Evolutionary conservation across 2,797 vertebrate species (phyloP).

Genomic region (Galaxias olidus): DNA sequence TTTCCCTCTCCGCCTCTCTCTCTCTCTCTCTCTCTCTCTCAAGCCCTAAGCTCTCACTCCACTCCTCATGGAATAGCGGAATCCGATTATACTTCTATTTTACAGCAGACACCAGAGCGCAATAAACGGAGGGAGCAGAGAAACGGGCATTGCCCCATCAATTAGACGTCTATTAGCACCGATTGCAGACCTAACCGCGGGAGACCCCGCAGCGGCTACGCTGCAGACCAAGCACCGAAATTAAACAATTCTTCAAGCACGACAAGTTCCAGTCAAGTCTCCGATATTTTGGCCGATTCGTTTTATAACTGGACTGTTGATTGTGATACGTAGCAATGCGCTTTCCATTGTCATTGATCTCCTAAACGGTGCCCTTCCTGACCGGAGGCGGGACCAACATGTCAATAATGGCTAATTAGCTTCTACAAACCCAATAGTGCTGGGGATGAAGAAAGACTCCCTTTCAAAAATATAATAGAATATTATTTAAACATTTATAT

Average conservation of each 20-base stretch:
- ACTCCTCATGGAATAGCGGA: constrained; percentile 97
- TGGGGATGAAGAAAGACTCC: too few relatives aligned
- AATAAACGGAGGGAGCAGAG: constrained; percentile 97
- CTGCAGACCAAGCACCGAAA: constrained; percentile 75
- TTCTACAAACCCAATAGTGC: constrained; percentile 40
- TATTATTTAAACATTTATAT: too few relatives aligned
- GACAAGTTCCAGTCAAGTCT: constrained; percentile 76
- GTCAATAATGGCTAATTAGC: constrained; percentile 71
- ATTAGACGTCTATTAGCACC: constrained; percentile 99
- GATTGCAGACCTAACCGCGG: constrained; percentile 94
- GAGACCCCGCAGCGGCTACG: constrained; percentile 84
- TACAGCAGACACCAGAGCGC: constrained; percentile 97
- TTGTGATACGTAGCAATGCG: constrained; percentile 10
- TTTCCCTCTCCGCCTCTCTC: constrained; percentile 47
- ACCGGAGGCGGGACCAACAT: constrained; percentile 63
- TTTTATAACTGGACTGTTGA: background rate
- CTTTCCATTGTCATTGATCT: constrained; percentile 59
- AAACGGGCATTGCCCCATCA: constrained; percentile 98
- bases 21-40: constrained; percentile 53
- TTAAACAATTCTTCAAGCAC: constrained; percentile 89
- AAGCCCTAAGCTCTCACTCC: constrained; percentile 88
- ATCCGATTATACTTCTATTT: constrained; percentile 99
- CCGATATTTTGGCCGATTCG: constrained; percentile 62
- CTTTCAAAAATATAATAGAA: too few relatives aligned
- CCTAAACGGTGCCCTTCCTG: constrained; percentile 60